These are phyloP conservation scores for Agriopis leucophaearia DNA, from an alignment of 2,888 invertebrate species.

Conservation along the genomic window DNA sequence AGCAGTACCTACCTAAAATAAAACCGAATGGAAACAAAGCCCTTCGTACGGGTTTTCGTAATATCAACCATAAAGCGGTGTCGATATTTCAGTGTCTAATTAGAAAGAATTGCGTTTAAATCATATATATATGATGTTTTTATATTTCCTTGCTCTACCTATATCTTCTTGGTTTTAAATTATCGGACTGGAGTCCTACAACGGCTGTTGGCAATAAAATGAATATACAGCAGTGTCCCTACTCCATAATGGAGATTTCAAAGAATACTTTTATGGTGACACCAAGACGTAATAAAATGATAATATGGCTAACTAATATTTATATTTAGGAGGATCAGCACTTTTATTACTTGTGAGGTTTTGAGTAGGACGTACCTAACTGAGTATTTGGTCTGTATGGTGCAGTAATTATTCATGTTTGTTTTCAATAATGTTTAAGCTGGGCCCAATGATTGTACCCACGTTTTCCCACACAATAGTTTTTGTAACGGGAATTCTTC, in stretches of 20 bases:
- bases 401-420: no score
- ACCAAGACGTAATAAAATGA: conserved; percentile 32
- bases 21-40: no score
- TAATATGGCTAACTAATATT: conserved; percentile 30
- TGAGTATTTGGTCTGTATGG: no score
- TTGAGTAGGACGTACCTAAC: conserved; percentile 2
- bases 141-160: not conserved
- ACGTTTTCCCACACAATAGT: no score
- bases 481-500: no score
- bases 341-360: not conserved
- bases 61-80: no score
- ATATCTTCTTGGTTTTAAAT: conserved; percentile 8
- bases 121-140: not conserved
- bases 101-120: no score
- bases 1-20: no score
- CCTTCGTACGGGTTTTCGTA: no score
- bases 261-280: conserved; percentile 36
- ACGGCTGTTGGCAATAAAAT: conserved; percentile 28
- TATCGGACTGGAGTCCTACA: conserved; percentile 13
- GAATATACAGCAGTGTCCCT: conserved; percentile 25
- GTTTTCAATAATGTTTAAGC: no score
- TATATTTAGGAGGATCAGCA: conserved; percentile 14
- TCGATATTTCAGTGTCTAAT: no score
- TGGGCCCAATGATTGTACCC: no score
- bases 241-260: conserved; percentile 34